Evolutionary conservation across 2,797 vertebrate species (phyloP), one percentile per base, ranked within the genome.

Genomic region (Diceros bicornis): DNA sequence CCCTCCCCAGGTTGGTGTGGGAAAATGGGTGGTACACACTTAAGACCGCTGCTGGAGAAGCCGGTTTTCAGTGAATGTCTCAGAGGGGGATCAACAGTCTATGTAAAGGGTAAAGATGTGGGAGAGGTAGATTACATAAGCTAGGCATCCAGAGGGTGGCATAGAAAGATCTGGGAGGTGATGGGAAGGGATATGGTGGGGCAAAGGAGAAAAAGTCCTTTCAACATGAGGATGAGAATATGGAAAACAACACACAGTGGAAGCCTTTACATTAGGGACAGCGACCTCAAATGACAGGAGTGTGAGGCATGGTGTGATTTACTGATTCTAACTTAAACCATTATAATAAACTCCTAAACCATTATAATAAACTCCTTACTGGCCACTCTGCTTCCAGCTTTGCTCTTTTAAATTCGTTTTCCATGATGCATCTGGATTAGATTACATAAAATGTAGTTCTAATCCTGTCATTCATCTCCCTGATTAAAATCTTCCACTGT

Each of bases 401-500:
- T 89, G 27, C 55, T 71, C 23, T 47, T 94, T 86, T 59, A 89
- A 68, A 84, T 81, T 81, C 37, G 78, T 88, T 85, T 97, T 52
- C 41, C 4, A 50, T 61, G 50, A 78, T 57, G 10, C 82, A 64
- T 89, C 69, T 96, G 47, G n/a, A 87, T 27, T 87, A 7, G 32
- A 21, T 87, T 83, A 87, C 71, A 52, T 89, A 87, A 97, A 93
- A 94, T 91, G 6, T 29, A 75, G 72, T 89, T 95, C 55, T 71
- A 71, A 55, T 89, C 74, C 64, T 94, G 64, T 94, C 61, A 78
- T 91, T 91, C 29, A 50, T 88, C 37, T 27, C 66, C 50, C 55
- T 83, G 55, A 89, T 93, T 97, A 93, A 96, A 97, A 92, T 52
- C 47, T 29, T 89, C 16, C 34, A n/a, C 57, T 71, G 10, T 64